Conservation (phyloP, 2,888 invertebrate genomes). For the Acholoe squamosa region DNA sequence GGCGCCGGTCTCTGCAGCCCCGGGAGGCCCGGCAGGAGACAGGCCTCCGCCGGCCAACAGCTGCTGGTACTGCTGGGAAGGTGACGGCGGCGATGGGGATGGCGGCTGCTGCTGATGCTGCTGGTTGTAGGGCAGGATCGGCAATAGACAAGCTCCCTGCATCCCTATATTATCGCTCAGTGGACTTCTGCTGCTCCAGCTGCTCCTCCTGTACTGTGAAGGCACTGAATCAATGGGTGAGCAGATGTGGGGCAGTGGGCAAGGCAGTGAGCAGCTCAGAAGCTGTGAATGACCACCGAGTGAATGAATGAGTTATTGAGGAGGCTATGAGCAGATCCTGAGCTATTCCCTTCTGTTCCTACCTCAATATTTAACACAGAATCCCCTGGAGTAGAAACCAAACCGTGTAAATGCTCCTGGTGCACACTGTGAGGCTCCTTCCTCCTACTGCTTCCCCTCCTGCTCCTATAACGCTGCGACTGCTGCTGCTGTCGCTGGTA, state of each 20-base stretch:
- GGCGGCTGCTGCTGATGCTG: slow-evolving; percentile 30
- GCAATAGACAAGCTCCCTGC: slow-evolving; percentile 41
- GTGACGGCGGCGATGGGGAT: background rate
- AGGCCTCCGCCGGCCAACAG: slow-evolving; percentile 7
- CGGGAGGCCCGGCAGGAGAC: background rate
- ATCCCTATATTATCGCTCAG: slow-evolving; percentile 27
- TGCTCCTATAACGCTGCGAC: background rate
- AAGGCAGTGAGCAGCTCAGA: too few relatives aligned
- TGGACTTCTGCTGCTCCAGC: background rate
- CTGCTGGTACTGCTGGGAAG: slow-evolving; percentile 43
- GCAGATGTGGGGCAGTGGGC: too few relatives aligned
- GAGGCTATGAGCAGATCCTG: too few relatives aligned
- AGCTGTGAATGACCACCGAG: too few relatives aligned
- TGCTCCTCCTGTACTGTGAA: background rate
- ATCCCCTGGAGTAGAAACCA: too few relatives aligned
- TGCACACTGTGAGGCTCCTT: background rate
- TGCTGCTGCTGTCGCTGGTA: background rate
- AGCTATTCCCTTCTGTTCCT: too few relatives aligned
- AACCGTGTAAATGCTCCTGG: background rate
- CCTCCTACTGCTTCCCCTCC: slow-evolving; percentile 27
- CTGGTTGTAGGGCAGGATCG: slow-evolving; percentile 51
- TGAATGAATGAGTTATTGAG: too few relatives aligned
- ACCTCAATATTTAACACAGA: too few relatives aligned
- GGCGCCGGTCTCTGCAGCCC: background rate
- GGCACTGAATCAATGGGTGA: too few relatives aligned